phyloP scores from a whole-genome alignment of 1,140 invertebrate species.

The Caenorhabditis elegans region DNA sequence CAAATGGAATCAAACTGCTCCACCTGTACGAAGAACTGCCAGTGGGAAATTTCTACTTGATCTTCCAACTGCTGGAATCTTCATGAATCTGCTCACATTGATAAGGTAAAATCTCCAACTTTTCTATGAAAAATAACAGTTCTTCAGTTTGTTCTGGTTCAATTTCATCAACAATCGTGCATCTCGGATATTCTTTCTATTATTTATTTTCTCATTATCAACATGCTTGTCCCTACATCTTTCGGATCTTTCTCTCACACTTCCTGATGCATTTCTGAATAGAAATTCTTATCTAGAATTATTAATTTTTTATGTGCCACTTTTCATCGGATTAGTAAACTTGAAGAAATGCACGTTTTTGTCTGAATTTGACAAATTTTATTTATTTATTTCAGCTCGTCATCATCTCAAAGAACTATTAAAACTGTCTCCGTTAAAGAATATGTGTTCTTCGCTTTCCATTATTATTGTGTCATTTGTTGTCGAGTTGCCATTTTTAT shows the following conservation, averaged over 20 bases:
- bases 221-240: neutral
- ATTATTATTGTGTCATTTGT: neutral
- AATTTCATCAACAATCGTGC: slow-evolving; percentile 39
- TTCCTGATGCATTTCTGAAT: slow-evolving; percentile 7
- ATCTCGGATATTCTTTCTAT: neutral
- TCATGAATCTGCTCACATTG: slow-evolving; percentile 20
- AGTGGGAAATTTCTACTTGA: neutral
- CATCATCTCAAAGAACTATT: neutral
- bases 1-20: neutral
- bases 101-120: slow-evolving; percentile 15
- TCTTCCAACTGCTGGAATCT: slow-evolving; percentile 29
- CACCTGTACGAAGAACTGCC: slow-evolving; percentile 18
- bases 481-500: neutral
- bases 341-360: neutral
- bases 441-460: neutral
- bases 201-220: neutral
- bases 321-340: neutral
- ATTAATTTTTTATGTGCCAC: neutral
- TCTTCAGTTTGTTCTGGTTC: slow-evolving; percentile 50
- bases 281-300: neutral
- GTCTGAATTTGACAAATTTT: neutral
- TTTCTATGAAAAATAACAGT: neutral
- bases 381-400: neutral
- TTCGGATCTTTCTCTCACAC: neutral
- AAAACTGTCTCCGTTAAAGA: neutral